These are phyloP conservation scores for Medauroidea extradentata DNA, from an alignment of 1,140 invertebrate species.

Conservation along the genomic window DNA sequence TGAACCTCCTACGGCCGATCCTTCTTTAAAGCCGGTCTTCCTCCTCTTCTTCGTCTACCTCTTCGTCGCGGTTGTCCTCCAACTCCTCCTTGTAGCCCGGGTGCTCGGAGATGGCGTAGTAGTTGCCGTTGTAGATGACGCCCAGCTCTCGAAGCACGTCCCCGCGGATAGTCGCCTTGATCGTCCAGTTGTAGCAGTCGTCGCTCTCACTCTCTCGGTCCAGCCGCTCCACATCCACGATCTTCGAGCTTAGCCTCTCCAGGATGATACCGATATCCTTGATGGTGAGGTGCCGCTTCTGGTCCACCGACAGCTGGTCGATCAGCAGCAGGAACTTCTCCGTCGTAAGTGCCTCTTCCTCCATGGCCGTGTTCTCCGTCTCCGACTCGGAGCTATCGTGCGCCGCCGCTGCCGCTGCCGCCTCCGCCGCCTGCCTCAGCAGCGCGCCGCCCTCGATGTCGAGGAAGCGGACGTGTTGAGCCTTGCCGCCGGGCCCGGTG, in stretches of 20 bases:
- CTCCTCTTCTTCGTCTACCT: conserved; percentile 67
- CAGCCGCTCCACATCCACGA: conserved; percentile 85
- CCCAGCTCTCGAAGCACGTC: conserved; percentile 84
- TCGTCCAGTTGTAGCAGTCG: conserved; percentile 92
- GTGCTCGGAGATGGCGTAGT: conserved; percentile 91
- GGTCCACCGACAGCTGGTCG: conserved; percentile 86
- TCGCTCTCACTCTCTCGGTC: conserved; percentile 86
- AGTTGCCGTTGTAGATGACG: conserved; percentile 92
- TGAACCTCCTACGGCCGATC: background rate
- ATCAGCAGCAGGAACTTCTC: conserved; percentile 89
- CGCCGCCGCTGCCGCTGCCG: conserved; percentile 34
- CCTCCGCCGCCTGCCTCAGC: conserved; percentile 7
- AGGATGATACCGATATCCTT: conserved; percentile 94
- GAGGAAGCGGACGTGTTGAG: conserved; percentile 65
- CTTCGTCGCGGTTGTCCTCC: conserved; percentile 74
- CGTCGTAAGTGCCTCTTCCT: conserved; percentile 80
- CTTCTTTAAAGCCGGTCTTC: conserved; percentile 66
- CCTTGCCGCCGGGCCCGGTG: conserved; percentile 51
- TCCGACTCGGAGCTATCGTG: conserved; percentile 87
- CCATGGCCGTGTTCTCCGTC: conserved; percentile 86
- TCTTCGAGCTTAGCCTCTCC: conserved; percentile 85
- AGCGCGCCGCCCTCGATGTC: conserved; percentile 58
- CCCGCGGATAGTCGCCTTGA: conserved; percentile 86
- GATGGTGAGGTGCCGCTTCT: conserved; percentile 85
- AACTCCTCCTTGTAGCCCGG: conserved; percentile 85